These are phyloP conservation scores for Pycnonotus jocosus DNA, from an alignment of 2,113 vertebrate species.

Conservation along the genomic window DNA sequence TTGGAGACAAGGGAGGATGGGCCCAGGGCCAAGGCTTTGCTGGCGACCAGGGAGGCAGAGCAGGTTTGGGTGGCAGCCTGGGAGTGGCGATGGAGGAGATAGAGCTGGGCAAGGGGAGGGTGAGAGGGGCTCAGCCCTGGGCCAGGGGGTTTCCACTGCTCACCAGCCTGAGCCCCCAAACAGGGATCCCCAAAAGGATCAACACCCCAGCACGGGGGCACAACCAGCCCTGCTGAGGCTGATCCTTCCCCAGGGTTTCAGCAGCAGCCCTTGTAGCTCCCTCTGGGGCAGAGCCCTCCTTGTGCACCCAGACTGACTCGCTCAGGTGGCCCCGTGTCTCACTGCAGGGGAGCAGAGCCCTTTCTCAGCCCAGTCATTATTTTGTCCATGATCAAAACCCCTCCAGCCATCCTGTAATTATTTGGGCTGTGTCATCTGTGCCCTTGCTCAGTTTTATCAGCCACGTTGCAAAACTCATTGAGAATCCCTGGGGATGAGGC, in stretches of 20 bases:
- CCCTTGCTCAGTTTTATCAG: background rate
- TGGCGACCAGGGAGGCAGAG: background rate
- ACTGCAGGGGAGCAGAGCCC: background rate
- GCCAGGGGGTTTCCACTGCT: accelerated
- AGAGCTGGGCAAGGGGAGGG: background rate
- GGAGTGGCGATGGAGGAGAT: background rate
- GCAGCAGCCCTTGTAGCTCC: background rate
- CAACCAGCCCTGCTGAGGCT: background rate
- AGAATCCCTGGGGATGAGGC: background rate
- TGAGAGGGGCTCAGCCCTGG: background rate
- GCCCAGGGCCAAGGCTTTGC: background rate
- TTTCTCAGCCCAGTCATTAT: background rate
- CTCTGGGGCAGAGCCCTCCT: background rate
- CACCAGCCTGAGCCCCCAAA: background rate
- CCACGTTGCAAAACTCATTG: background rate
- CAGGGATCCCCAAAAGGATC: background rate
- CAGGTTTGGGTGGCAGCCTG: background rate
- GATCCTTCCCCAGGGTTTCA: background rate
- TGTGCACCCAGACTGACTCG: background rate
- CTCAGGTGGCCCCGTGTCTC: background rate
- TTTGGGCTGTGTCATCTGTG: background rate
- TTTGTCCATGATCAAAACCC: background rate
- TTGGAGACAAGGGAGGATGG: accelerated
- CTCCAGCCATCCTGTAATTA: background rate
- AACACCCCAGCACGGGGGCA: background rate